Evolutionary conservation across 2,888 invertebrate species (phyloP).

Genomic region (Acronicta aceris): DNA sequence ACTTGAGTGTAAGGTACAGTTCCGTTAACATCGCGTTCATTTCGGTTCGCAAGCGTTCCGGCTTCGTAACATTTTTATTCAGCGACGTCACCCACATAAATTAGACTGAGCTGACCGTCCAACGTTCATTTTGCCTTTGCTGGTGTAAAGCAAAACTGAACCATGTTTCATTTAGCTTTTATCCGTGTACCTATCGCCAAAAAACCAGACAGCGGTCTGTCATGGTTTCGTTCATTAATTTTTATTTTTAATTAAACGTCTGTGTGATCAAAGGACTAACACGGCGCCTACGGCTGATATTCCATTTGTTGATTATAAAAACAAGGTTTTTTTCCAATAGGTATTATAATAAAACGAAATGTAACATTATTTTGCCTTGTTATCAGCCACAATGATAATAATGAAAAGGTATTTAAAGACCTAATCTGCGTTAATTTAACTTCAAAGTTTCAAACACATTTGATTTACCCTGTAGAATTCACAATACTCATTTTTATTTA

Average conservation of each 20-base stretch:
- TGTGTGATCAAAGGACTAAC: conserved; percentile 38
- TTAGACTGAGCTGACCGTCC: conserved; percentile 56
- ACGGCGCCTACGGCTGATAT: conserved; percentile 30
- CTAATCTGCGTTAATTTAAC: conserved; percentile 30
- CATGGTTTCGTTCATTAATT: conserved; percentile 26
- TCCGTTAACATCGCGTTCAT: conserved; percentile 55
- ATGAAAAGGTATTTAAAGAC: conserved; percentile 43
- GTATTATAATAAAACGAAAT: conserved; percentile 42
- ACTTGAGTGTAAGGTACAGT: conserved; percentile 49
- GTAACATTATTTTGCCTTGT: conserved; percentile 38
- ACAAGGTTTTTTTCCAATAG: conserved; percentile 37
- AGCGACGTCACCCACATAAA: conserved; percentile 60
- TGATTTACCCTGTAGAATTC: conserved; percentile 15
- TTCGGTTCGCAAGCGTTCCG: conserved; percentile 48
- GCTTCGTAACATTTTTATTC: conserved; percentile 63
- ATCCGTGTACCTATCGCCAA: conserved; percentile 44
- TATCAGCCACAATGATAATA: conserved; percentile 34
- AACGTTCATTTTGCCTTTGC: conserved; percentile 49
- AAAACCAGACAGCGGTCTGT: conserved; percentile 31
- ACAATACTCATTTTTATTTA: conserved; percentile 1
- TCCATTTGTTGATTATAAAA: conserved; percentile 39
- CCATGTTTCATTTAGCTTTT: conserved; percentile 58
- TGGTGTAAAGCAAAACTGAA: conserved; percentile 50
- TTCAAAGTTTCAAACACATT: conserved; percentile 20
- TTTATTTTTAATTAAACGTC: conserved; percentile 40